Conservation (phyloP, 2,797 vertebrate genomes). For the Coranthus polyacanthus region DNA sequence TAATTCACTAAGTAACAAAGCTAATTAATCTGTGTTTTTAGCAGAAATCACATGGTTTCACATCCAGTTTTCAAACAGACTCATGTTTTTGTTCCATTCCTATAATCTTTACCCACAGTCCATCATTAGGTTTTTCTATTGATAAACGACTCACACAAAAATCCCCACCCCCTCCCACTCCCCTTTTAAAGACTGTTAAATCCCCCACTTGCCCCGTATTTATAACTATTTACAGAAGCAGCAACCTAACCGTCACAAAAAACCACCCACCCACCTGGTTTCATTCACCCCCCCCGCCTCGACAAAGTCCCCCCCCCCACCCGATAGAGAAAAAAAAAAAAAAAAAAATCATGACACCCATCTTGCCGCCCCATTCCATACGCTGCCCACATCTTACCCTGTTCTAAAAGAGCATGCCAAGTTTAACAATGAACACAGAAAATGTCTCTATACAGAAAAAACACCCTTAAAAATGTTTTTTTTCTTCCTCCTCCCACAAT, state of each 20-base stretch:
- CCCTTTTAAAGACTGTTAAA: conserved; percentile 69
- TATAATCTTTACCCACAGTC: conserved; percentile 60
- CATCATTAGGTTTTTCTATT: conserved; percentile 65
- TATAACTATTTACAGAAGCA: conserved; percentile 88
- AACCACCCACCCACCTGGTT: conserved; percentile 63
- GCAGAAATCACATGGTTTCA: conserved; percentile 83
- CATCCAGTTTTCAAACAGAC: conserved; percentile 79
- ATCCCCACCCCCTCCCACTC: conserved; percentile 41
- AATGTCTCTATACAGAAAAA: conserved; percentile 86
- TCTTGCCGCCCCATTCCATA: conserved; percentile 69
- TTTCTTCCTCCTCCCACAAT: conserved; percentile 65
- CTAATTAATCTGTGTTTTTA: conserved; percentile 84
- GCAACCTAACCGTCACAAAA: conserved; percentile 83
- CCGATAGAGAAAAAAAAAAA: conserved; percentile 69
- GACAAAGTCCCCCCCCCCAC: conserved; percentile 61
- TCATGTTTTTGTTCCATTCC: conserved; percentile 56
- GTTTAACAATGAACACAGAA: conserved; percentile 87
- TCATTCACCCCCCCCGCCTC: conserved; percentile 47
- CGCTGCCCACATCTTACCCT: conserved; percentile 78
- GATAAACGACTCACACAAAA: conserved; percentile 69
- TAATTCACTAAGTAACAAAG: conserved; percentile 90
- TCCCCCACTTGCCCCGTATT: conserved; percentile 77
- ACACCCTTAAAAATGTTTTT: conserved; percentile 78
- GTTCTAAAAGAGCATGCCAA: conserved; percentile 89
- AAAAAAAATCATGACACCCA: conserved; percentile 55